A percentile compares a stretch with the other conserved stretches of the same genome.
phyloP scores from a whole-genome alignment of 2,888 invertebrate genomes.

The Sthenelais limicola region DNA sequence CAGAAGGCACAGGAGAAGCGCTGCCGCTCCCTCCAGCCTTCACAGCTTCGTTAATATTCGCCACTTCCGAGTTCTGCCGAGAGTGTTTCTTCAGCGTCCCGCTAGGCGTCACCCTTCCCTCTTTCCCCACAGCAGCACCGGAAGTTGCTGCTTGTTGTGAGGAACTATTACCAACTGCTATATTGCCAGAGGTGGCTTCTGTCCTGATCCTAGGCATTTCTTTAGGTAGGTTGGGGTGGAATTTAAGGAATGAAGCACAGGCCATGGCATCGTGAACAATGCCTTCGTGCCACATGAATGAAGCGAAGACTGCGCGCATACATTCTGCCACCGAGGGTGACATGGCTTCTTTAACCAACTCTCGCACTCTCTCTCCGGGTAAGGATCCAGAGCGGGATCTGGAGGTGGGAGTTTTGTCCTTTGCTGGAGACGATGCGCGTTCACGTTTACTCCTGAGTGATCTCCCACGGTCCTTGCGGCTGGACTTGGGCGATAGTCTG shows the following conservation, averaged over 20 bases:
- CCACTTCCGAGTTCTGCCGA: constrained; percentile 26
- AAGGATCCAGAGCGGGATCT: constrained; percentile 60
- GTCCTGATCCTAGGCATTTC: constrained; percentile 38
- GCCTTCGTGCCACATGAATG: constrained; percentile 97
- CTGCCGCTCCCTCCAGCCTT: constrained; percentile 4
- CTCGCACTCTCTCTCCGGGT: constrained; percentile 71
- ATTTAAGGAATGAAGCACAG: constrained; percentile 95
- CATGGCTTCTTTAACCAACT: constrained; percentile 83
- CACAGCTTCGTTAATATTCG: constrained; percentile 47
- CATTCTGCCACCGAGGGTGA: constrained; percentile 94
- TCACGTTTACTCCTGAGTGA: constrained; percentile 71
- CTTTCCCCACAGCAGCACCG: background rate
- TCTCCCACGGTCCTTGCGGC: constrained; percentile 75
- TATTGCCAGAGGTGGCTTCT: background rate
- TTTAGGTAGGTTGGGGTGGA: constrained; percentile 75
- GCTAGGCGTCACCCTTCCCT: constrained; percentile 33
- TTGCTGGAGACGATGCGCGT: constrained; percentile 68
- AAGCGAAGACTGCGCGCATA: constrained; percentile 94
- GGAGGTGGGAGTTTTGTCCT: constrained; percentile 56
- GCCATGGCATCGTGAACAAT: constrained; percentile 98
- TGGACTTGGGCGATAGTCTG: constrained; percentile 71
- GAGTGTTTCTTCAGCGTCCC: constrained; percentile 40
- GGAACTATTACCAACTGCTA: background rate
- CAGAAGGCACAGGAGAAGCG: too few species aligned
- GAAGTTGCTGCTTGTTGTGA: background rate